Evolutionary conservation across 2,113 vertebrate genomes (phyloP).

Genomic region (Chaetura pelagica): DNA sequence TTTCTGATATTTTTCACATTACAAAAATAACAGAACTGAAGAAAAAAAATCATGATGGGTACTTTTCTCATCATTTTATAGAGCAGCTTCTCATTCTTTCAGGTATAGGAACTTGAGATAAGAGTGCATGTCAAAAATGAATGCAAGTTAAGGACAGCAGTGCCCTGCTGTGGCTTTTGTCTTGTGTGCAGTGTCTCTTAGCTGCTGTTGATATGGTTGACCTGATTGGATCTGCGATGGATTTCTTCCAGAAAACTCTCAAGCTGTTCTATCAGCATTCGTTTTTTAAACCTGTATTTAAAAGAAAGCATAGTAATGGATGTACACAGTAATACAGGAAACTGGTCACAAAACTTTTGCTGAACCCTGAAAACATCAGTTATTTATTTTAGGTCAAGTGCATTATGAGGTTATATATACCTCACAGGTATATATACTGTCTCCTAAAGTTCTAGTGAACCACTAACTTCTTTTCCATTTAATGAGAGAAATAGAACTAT

Average conservation of each 20-base stretch:
- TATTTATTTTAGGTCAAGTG: not conserved
- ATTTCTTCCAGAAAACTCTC: conserved; percentile 95
- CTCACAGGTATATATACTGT: rapidly evolving
- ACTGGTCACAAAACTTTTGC: not conserved
- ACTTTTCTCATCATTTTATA: conserved; percentile 30
- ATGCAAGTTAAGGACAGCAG: conserved; percentile 75
- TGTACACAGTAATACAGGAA: conserved; percentile 15
- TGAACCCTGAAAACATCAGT: not conserved
- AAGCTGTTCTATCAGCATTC: conserved; percentile 96
- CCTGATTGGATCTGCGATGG: conserved; percentile 87
- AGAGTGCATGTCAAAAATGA: conserved; percentile 79
- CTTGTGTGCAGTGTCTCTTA: conserved; percentile 66
- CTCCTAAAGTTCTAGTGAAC: not conserved
- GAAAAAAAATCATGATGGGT: conserved; percentile 24
- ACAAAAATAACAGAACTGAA: conserved; percentile 81
- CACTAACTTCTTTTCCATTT: not conserved
- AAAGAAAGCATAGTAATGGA: conserved; percentile 21
- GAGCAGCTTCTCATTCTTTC: conserved; percentile 76
- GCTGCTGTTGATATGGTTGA: conserved; percentile 90
- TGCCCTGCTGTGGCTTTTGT: conserved; percentile 62
- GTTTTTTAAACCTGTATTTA: conserved; percentile 91
- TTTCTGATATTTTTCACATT: conserved; percentile 76
- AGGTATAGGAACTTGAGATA: conserved; percentile 62
- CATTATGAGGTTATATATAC: not conserved
- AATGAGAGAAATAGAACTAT: not conserved